Evolutionary conservation across 2,113 vertebrate genomes (phyloP).

Genomic region (Ifrita kowaldi): DNA sequence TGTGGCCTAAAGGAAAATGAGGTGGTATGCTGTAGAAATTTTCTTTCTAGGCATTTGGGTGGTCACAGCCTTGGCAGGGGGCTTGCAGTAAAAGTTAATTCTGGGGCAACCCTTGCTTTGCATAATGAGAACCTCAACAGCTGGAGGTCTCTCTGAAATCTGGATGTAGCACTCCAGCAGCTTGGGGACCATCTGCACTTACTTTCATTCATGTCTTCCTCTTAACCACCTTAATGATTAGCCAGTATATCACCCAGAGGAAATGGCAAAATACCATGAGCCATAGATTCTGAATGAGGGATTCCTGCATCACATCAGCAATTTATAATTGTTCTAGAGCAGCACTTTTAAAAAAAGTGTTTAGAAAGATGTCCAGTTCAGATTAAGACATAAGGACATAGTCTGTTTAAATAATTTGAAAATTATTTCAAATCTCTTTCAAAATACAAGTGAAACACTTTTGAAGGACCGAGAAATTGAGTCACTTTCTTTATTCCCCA

Average conservation of each 20-base stretch:
- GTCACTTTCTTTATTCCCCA: not conserved
- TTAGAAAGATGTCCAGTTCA: not conserved
- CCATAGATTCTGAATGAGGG: not conserved
- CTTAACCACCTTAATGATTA: not conserved
- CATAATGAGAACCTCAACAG: not conserved
- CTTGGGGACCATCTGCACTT: constrained; percentile 18
- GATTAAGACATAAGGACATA: not conserved
- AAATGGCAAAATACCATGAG: not conserved
- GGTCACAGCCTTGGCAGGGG: not conserved
- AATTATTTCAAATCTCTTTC: not conserved
- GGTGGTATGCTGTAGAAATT: not conserved
- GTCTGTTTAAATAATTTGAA: not conserved
- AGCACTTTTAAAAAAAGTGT: not conserved
- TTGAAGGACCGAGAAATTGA: not conserved
- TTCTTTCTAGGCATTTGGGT: not conserved
- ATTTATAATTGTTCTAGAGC: not conserved
- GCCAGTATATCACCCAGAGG: constrained; percentile 1
- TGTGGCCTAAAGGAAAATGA: not conserved
- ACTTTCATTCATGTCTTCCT: constrained; percentile 27
- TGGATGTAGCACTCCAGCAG: not conserved
- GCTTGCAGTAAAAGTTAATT: constrained; percentile 19
- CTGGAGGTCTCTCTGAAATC: not conserved
- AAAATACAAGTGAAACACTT: not conserved
- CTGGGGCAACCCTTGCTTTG: not conserved
- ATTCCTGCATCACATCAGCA: not conserved